phyloP scores from a whole-genome alignment of 2,797 vertebrate genomes.

The Hippopotamyrus pictus region DNA sequence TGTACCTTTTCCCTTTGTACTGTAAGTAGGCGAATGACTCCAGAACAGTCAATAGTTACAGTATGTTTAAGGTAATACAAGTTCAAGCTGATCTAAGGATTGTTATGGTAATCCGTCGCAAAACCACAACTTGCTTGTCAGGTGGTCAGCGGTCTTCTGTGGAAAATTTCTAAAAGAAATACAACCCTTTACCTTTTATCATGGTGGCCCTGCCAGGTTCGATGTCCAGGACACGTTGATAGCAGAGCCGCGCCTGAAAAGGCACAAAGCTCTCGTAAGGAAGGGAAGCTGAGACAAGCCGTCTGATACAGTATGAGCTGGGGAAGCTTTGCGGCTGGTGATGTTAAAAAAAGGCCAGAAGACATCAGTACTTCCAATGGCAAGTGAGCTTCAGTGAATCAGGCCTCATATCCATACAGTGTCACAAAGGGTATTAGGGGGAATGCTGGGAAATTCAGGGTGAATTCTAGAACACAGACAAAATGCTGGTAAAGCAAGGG shows the following conservation, averaged over 20 bases:
- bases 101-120: not conserved
- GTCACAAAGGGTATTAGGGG: not conserved
- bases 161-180: not conserved
- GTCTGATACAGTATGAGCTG: not conserved
- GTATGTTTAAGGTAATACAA: not conserved
- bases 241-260: constrained; percentile 72
- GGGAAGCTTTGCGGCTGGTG: not conserved
- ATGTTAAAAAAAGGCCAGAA: not conserved
- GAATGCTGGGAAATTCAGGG: not conserved
- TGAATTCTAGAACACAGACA: not conserved
- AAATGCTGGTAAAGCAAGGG: not conserved
- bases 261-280: not conserved
- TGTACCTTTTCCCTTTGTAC: not conserved
- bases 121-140: not conserved
- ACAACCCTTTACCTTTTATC: constrained; percentile 64
- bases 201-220: constrained; percentile 62
- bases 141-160: not conserved
- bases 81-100: not conserved
- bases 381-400: not conserved
- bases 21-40: not conserved
- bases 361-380: not conserved
- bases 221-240: constrained; percentile 68
- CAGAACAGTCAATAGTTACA: not conserved
- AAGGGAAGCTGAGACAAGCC: not conserved
- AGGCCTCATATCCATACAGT: not conserved